Percentiles rank a stretch among this genome's conserved stretches.
Conservation (phyloP, 1,140 invertebrate genomes). For the Brachionus calyciflorus region DNA sequence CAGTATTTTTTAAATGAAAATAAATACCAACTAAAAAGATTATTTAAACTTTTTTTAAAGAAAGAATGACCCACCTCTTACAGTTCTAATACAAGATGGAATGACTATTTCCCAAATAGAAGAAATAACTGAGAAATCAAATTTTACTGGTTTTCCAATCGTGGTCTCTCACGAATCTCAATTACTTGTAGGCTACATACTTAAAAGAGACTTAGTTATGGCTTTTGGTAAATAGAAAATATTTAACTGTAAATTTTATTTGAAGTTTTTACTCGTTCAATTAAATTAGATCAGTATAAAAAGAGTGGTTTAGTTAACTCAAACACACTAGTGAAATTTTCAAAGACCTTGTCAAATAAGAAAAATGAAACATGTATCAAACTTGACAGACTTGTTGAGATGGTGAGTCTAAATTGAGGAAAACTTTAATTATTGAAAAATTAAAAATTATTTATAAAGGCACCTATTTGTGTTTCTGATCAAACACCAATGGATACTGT, state of each 20-base stretch:
- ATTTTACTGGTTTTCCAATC: slow-evolving; percentile 97
- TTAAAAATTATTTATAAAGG: slow-evolving; percentile 59
- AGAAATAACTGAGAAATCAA: slow-evolving; percentile 82
- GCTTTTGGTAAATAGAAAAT: slow-evolving; percentile 19
- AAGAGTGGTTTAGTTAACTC: not conserved
- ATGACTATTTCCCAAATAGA: slow-evolving; percentile 63
- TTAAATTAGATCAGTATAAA: slow-evolving; percentile 10
- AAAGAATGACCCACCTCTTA: slow-evolving; percentile 18
- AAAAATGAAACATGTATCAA: slow-evolving; percentile 27
- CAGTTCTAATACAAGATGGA: slow-evolving; percentile 14
- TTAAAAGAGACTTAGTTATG: slow-evolving; percentile 26
- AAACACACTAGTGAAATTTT: slow-evolving; percentile 32
- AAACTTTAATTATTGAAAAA: not conserved
- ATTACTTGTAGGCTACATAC: slow-evolving; percentile 1
- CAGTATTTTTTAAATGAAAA: slow-evolving; percentile 50
- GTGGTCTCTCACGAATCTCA: slow-evolving; percentile 80
- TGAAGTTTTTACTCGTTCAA: too few relatives aligned
- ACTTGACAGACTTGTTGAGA: slow-evolving; percentile 13
- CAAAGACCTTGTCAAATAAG: slow-evolving; percentile 24
- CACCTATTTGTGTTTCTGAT: slow-evolving; percentile 96
- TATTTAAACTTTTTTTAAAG: too few relatives aligned
- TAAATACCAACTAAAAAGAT: not conserved
- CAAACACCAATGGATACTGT: slow-evolving; percentile 99
- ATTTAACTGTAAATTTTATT: too few relatives aligned
- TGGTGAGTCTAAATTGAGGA: not conserved